A percentile compares a stretch with the other conserved stretches of the same genome.
Conservation (phyloP, 1,140 invertebrate genomes). For the Nephila pilipes region DNA sequence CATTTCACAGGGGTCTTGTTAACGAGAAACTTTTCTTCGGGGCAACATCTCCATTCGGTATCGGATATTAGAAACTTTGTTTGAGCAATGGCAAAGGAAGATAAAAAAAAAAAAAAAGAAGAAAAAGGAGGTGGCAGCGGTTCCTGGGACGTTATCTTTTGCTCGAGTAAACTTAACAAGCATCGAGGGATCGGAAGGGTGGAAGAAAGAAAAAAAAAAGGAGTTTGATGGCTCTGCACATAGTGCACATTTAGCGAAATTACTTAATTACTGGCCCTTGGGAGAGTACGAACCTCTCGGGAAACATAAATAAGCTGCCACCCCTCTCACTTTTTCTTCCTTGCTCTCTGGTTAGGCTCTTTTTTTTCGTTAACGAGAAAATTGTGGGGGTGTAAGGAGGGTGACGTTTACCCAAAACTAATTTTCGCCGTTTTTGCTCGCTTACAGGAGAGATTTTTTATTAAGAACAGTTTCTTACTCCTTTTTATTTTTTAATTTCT, state of each 20-base stretch:
- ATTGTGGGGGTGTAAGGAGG: background rate
- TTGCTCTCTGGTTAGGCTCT: background rate
- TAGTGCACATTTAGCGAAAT: conserved; percentile 16
- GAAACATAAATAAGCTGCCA: background rate
- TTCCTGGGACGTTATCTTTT: background rate
- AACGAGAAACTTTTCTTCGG: background rate
- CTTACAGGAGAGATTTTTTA: background rate
- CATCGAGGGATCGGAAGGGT: background rate
- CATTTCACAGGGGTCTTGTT: background rate
- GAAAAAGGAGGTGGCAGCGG: background rate
- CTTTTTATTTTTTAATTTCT: background rate
- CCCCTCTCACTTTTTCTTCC: background rate
- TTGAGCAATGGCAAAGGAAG: background rate
- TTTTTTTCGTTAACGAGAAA: background rate
- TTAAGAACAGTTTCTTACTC: too few species aligned
- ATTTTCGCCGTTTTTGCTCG: background rate
- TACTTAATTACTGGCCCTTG: background rate
- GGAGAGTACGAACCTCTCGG: background rate
- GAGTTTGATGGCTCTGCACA: background rate
- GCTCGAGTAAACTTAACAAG: background rate
- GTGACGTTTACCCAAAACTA: background rate
- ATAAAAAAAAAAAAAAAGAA: background rate
- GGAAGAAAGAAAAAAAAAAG: background rate
- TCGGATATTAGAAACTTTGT: background rate
- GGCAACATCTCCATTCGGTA: background rate